Evolutionary conservation across 1,140 invertebrate genomes (phyloP), one percentile per base, ranked within the genome.

Genomic region (Drosophila nigrodunni): DNA sequence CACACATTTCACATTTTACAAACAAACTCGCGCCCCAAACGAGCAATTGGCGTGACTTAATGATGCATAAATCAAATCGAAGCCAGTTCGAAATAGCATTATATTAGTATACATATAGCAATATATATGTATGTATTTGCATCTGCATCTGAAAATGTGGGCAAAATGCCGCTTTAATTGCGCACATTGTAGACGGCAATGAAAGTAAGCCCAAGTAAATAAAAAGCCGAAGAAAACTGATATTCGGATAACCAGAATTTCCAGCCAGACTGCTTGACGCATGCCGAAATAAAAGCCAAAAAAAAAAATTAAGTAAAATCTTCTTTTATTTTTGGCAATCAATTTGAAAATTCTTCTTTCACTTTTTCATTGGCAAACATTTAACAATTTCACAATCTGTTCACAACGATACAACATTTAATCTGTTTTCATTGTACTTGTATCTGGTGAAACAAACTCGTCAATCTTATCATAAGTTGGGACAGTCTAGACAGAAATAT

Each of bases 1-100:
- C 21, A 80, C 54, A 58, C 18, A 21, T 21, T 21, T 21, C 18
- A 21, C 52, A 55, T 64, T 77, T 60, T 58, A 71, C 55, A 65
- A 64, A 74, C 30, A 60, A 61, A 66, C 15, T 76, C 37, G 46
- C 39, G 78, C 72, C 6, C 50, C 61, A 88, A 83, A 87, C 83
- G 80, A 88, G 69, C 83, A 82, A 88, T 83, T 88, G 83, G 79
- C 83, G 83, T 87, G 83, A 88, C 77, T 88, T 88, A 87, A 88
- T 88, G 80, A 74, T 80, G 80, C 83, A 87, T 87, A 87, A 88
- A 82, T 88, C 81, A 74, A 65, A 69, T 67, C 54, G 30, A n/a
- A 60, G 57, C 43, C 41, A 60, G 58, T 11, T 37, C 46, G 7
- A 52, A 73, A 62, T 77, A 50, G 46, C 43, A 59, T 54, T 41